phyloP scores from a whole-genome alignment of 2,797 vertebrate species.

The Diceros bicornis region DNA sequence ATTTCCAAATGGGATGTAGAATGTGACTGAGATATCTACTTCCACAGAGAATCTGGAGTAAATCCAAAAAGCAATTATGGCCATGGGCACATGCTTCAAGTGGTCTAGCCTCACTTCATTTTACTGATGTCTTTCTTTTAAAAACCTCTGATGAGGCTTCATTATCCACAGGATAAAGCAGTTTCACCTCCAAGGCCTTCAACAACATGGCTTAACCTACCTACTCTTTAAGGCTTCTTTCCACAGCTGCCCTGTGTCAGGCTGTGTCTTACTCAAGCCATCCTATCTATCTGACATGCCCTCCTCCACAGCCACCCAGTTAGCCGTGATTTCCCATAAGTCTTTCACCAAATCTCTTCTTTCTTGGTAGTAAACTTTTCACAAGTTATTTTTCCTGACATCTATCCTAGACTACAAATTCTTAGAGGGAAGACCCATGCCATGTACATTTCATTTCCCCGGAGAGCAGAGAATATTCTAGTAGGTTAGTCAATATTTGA shows the following conservation, averaged over 20 bases:
- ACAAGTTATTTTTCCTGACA: constrained; percentile 56
- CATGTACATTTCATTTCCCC: constrained; percentile 41
- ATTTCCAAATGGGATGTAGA: constrained; percentile 51
- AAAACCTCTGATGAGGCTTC: constrained; percentile 39
- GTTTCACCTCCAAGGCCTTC: neutral
- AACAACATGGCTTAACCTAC: neutral
- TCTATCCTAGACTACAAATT: constrained; percentile 15
- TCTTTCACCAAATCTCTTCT: neutral
- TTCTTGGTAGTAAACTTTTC: constrained; percentile 4
- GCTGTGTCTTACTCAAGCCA: neutral
- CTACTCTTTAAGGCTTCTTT: neutral
- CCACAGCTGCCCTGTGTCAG: neutral
- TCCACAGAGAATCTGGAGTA: neutral
- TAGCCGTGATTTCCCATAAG: neutral
- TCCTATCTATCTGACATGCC: neutral
- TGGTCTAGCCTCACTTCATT: neutral
- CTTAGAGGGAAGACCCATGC: constrained; percentile 33
- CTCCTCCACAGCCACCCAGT: neutral
- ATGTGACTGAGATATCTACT: neutral
- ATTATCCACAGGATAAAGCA: neutral
- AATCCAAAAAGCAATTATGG: neutral
- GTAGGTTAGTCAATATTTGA: constrained; percentile 5
- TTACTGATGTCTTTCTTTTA: neutral
- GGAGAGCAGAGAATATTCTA: neutral
- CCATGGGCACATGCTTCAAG: neutral